Evolutionary conservation across 1,140 invertebrate species (phyloP), one percentile per base, ranked within the genome.

Genomic region (Bombus sylvicola): DNA sequence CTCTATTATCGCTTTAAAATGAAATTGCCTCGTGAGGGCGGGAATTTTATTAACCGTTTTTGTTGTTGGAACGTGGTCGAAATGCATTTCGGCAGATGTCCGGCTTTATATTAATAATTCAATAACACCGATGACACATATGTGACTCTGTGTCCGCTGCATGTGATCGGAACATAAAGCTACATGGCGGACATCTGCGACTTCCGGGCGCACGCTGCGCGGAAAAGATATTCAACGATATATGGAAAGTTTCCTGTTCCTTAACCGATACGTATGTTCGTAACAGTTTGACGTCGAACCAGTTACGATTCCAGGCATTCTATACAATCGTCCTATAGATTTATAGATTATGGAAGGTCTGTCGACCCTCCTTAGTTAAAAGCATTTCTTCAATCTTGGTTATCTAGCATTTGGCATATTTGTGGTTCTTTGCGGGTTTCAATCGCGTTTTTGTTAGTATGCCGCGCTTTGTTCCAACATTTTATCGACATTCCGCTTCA

Each of bases 41-140:
- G 9, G 43, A 34, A 83, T 77, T 69, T 69, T 69, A 83, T 77
- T 41, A 78, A 53, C 37, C 4, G 74, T n/a, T 13, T 43, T 13
- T 28, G 18, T 37, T 18, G 2, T 6, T 53, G 62, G 66, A 66
- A 77, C 43, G 37, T 62, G 62, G n/a, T 28, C 62, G n/a, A 78
- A 69, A 57, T 34, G 57, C 47, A 34, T 28, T 12, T 37, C 22
- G 41, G 3, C 81, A 83, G 43, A 68, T 77, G 73, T 76, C 81
- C 73, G 34, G 43, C 37, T 78, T 77, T 69, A 18, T 43, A 83
- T 83, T 83, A 83, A 78, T 83, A 83, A 83, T 83, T 83, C 81
- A 59, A 83, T 83, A 76, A 68, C 22, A 31, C 69, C 62, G 73
- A 76, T 53, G 74, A 41, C 37, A 53, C 12, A 34, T 34, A 41